Evolutionary conservation across 2,888 invertebrate species (phyloP).

Genomic region (Sisyra nigra): DNA sequence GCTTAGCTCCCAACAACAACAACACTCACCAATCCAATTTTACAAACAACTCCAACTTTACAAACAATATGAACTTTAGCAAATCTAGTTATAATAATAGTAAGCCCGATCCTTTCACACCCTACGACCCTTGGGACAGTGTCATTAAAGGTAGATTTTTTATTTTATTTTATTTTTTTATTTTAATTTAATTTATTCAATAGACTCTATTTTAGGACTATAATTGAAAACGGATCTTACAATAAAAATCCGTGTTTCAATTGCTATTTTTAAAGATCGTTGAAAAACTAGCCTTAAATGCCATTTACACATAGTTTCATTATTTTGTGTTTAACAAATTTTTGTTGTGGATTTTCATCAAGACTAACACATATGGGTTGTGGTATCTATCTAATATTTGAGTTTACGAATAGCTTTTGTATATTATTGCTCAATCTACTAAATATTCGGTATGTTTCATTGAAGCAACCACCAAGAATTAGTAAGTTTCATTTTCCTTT

Average conservation of each 20-base stretch:
- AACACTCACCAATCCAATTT: constrained; percentile 9
- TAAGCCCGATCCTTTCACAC: constrained; percentile 27
- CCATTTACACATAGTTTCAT: too few relatives aligned
- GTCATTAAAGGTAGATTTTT: constrained; percentile 33
- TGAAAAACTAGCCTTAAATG: too few relatives aligned
- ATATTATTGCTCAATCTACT: too few relatives aligned
- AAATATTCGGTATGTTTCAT: too few relatives aligned
- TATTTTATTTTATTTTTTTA: constrained; percentile 16
- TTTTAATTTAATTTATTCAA: constrained; percentile 13
- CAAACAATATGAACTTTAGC: constrained; percentile 11
- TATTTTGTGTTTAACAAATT: too few relatives aligned
- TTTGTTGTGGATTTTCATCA: too few relatives aligned
- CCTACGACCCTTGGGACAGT: constrained; percentile 42
- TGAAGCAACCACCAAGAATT: too few relatives aligned
- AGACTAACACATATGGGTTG: too few relatives aligned
- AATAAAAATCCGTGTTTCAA: neutral
- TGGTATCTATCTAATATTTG: too few relatives aligned
- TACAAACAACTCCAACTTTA: constrained; percentile 9
- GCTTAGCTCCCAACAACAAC: constrained; percentile 10
- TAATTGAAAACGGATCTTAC: too few relatives aligned
- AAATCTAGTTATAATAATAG: constrained; percentile 20
- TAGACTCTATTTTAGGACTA: constrained; percentile 4
- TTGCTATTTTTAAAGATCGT: neutral
- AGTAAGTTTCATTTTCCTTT: too few relatives aligned
- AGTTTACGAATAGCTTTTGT: too few relatives aligned